Conservation (phyloP, 2,888 invertebrate species). For the Listrodromus nycthemerus region DNA sequence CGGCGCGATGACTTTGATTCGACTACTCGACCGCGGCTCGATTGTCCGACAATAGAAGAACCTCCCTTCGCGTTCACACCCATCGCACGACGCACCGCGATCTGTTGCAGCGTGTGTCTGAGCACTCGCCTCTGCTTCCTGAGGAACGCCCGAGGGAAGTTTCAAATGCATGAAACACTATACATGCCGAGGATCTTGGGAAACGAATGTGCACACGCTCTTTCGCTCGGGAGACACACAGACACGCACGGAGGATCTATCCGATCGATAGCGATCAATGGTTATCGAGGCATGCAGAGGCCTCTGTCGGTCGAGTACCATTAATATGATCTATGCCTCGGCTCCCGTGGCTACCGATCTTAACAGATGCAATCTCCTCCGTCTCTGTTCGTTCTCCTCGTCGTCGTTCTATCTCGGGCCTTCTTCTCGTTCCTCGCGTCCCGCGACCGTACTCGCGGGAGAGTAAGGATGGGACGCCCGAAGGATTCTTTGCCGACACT, state of each 20-base stretch:
- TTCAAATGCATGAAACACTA: conserved; percentile 32
- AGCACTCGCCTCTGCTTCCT: conserved; percentile 45
- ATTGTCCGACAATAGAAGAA: conserved; percentile 39
- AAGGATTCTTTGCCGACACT: conserved; percentile 53
- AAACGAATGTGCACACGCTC: conserved; percentile 30
- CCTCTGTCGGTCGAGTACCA: conserved; percentile 74
- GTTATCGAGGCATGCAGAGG: conserved; percentile 69
- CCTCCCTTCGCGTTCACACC: conserved; percentile 31
- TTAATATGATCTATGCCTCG: conserved; percentile 83
- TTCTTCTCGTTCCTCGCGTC: conserved; percentile 44
- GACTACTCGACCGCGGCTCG: conserved; percentile 33
- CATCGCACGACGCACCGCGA: not conserved
- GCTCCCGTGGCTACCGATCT: conserved; percentile 81
- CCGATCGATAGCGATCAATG: conserved; percentile 71
- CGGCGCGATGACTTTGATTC: not conserved
- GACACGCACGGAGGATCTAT: conserved; percentile 65
- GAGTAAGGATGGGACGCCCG: conserved; percentile 55
- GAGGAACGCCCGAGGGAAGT: conserved; percentile 42
- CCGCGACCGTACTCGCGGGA: conserved; percentile 37
- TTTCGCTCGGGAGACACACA: conserved; percentile 41
- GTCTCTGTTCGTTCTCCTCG: conserved; percentile 27
- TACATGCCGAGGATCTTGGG: conserved; percentile 4
- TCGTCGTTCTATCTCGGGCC: conserved; percentile 21
- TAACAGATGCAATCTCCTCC: conserved; percentile 73
- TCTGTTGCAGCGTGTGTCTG: not conserved